Base-by-base conservation (phyloP, 2,797 vertebrate species). In the Peromyscus nudipes region DNA sequence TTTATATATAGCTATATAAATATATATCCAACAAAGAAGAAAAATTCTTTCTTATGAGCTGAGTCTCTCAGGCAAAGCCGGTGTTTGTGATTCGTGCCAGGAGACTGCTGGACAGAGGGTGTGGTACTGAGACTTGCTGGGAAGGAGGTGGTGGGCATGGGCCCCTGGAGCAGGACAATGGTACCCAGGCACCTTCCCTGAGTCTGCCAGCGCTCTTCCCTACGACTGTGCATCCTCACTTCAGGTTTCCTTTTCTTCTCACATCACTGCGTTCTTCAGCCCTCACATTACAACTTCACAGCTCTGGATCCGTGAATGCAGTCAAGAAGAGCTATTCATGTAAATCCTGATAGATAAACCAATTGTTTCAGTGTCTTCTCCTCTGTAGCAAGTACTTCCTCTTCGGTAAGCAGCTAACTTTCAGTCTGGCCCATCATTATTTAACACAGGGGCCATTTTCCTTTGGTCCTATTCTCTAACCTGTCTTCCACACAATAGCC, bases 21-120 rank as follows among this genome's bases (percentile, higher is more conserved):
- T 27, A 40, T 4, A 60, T 27, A 82, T 27, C 80, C 89, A 40
- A 46, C 43, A 93, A 71, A 23, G 25, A 80, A 31, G 52, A 88
- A 94, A 62, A 93, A 87, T 13, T 73, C 31, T 11, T 4, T 3
- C 79, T 60, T 71, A 0, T 80, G 23, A 55, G 43, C 34, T 87
- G 57, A 88, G n/a, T 88, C 77, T 85, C 83, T 65, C 82, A 80
- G 64, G 71, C 43, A 73, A 87, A 80, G 5, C 29, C 55, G 52
- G 37, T 37, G 10, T 46, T 16, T 91, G 5, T 31, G 46, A 25
- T 64, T 65, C 69, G 65, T 57, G 23, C n/a, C 43, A 27, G 16
- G 29, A 29, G 83, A 10, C 31, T 55, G 1, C 37, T 46, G 60
- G 43, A 19, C 17, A 46, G 11, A 27, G n/a, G 12, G 40, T 0